Evolutionary conservation across 2,113 vertebrate species (phyloP).

Genomic region (Carassius carassius): DNA sequence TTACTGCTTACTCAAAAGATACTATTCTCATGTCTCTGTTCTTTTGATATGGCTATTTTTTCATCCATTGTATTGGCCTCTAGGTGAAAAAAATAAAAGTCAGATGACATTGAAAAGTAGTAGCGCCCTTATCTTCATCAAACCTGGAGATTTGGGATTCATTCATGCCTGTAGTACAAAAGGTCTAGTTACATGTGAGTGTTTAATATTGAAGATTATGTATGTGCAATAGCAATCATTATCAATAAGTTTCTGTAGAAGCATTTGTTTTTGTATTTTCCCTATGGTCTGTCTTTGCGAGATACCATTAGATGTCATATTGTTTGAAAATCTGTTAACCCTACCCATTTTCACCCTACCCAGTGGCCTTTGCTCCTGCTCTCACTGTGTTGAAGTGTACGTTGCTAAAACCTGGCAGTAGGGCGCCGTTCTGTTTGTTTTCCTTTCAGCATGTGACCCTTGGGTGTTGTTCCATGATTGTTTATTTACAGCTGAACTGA

Average conservation of each 20-base stretch:
- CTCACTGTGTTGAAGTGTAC: background rate
- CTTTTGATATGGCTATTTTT: background rate
- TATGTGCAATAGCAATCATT: background rate
- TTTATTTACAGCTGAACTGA: slow-evolving; percentile 18
- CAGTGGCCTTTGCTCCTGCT: background rate
- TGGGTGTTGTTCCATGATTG: background rate
- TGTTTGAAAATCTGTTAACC: background rate
- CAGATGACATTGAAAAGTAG: no score
- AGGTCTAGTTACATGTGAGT: background rate
- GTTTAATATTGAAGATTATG: background rate
- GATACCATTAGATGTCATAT: background rate
- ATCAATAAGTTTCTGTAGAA: background rate
- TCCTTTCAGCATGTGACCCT: background rate
- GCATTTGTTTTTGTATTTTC: background rate
- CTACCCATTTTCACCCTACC: background rate
- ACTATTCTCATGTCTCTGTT: background rate
- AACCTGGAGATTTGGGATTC: background rate
- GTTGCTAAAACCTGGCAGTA: slow-evolving; percentile 2
- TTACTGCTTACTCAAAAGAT: background rate
- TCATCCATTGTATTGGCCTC: background rate
- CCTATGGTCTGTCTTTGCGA: background rate
- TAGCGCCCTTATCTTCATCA: background rate
- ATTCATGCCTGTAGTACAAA: background rate
- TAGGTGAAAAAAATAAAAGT: no score
- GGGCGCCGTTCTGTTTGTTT: slow-evolving; percentile 6